Evolutionary conservation across 2,888 invertebrate species (phyloP), one percentile per base, ranked within the genome.

Genomic region (Leucania comma): DNA sequence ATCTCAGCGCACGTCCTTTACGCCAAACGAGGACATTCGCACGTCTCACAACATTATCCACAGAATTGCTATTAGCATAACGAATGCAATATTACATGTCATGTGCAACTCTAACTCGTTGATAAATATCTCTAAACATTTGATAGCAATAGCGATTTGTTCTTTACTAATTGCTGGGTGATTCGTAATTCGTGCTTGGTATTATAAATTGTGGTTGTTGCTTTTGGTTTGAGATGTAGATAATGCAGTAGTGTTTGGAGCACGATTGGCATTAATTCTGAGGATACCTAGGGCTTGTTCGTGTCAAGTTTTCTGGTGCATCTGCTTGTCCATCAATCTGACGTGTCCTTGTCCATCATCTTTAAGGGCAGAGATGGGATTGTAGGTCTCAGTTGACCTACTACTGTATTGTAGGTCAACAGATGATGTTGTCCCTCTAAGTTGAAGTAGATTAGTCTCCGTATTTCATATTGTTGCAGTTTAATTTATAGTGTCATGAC

Each of bases 21-120:
- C 85, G 72, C 85, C 87, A 80, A 91, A 91, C 89, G 91, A 92
- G 92, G 91, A 88, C 92, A 89, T 89, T 90, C 89, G 89, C 88
- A 90, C 91, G 90, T 88, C 86, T 85, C 72, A 82, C 85, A 90
- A 78, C 85, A 90, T 76, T 60, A 80, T 80, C 65, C 57, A 60
- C 79, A 83, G 75, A 68, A 75, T 79, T 68, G 69, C 73, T 75
- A 84, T 91, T 90, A 90, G 90, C 91, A 91, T 91, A 86, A 85
- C 88, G 88, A 91, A 91, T 90, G 88, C 89, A 87, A 90, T 90
- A 91, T 90, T 88, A 87, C 89, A 85, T 89, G 90, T 90, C 90
- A 88, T 87, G 89, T 87, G 80, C 85, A 84, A 78, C 76, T 75
- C 72, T 61, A 68, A 72, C 70, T 60, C 67, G 75, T 80, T 86